phyloP scores from a whole-genome alignment of 2,113 vertebrate genomes.

The Pogonocichla stellata region DNA sequence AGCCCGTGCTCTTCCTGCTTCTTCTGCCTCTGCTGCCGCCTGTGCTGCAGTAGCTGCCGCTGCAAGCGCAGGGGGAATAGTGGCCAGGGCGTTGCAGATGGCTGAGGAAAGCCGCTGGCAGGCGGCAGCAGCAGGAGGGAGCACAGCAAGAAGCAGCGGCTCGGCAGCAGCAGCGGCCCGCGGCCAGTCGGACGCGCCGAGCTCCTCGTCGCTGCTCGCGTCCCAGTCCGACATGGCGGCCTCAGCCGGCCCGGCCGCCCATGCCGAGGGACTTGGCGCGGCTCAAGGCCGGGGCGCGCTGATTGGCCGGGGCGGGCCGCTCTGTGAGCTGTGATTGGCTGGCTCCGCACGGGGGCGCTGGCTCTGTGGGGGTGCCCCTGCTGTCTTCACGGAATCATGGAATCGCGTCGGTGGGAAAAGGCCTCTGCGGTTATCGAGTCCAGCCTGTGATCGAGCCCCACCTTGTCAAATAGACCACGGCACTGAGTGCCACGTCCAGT shows the following conservation, averaged over 20 bases:
- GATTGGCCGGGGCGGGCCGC: not conserved
- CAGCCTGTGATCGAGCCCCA: rapidly evolving
- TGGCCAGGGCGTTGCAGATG: too few species aligned
- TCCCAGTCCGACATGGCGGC: constrained; percentile 76
- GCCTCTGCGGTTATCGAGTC: rapidly evolving
- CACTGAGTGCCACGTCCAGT: not conserved
- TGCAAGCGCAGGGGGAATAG: too few species aligned
- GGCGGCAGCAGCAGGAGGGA: too few species aligned
- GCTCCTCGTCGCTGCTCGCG: not conserved
- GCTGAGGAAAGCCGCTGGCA: too few species aligned
- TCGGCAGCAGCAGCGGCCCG: rapidly evolving
- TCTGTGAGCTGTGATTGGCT: constrained; percentile 7
- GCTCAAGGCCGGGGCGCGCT: not conserved
- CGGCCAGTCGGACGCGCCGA: rapidly evolving
- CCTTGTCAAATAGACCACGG: rapidly evolving
- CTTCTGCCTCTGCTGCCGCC: too few species aligned
- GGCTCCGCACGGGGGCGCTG: rapidly evolving
- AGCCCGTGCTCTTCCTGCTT: too few species aligned
- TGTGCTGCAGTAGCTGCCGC: too few species aligned
- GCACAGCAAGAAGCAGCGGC: too few species aligned
- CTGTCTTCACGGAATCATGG: rapidly evolving
- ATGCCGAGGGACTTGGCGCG: rapidly evolving
- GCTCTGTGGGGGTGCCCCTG: rapidly evolving
- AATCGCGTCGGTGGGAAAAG: rapidly evolving
- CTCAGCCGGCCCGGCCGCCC: rapidly evolving